Conservation (phyloP, 2,797 vertebrate species). For the Loriculus beryllinus region DNA sequence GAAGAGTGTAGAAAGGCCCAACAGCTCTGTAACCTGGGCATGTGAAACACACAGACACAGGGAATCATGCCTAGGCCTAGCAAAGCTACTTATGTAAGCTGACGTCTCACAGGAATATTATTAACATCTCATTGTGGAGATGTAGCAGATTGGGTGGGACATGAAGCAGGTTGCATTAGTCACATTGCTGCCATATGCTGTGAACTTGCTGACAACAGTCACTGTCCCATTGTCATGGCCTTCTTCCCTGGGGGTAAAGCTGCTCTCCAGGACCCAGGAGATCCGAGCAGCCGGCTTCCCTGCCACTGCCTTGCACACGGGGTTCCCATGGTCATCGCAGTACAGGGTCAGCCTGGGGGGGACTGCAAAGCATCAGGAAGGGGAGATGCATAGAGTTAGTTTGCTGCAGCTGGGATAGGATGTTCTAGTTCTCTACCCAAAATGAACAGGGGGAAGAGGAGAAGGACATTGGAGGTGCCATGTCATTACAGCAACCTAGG, state of each 20-base stretch:
- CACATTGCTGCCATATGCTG: background rate
- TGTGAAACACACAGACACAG: background rate
- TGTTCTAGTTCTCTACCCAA: background rate
- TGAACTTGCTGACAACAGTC: slow-evolving; percentile 52
- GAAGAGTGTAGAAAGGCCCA: background rate
- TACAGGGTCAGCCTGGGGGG: background rate
- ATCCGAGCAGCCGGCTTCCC: slow-evolving; percentile 59
- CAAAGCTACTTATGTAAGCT: background rate
- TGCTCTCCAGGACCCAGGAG: slow-evolving; percentile 20
- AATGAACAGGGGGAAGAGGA: background rate
- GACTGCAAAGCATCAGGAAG: background rate
- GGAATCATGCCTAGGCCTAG: background rate
- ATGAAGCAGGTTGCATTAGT: slow-evolving; percentile 10
- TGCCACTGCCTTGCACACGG: slow-evolving; percentile 32
- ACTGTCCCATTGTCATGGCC: background rate
- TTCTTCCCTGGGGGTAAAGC: background rate
- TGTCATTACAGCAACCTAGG: fast-evolving
- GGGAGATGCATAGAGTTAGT: background rate
- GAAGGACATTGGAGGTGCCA: background rate
- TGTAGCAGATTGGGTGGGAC: slow-evolving; percentile 2
- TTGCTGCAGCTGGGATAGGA: background rate
- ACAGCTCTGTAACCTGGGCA: background rate
- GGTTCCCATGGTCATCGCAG: background rate
- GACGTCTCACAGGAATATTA: background rate
- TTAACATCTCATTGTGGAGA: background rate